Evolutionary conservation across 2,113 vertebrate genomes (phyloP).

Genomic region (Pipa parva): DNA sequence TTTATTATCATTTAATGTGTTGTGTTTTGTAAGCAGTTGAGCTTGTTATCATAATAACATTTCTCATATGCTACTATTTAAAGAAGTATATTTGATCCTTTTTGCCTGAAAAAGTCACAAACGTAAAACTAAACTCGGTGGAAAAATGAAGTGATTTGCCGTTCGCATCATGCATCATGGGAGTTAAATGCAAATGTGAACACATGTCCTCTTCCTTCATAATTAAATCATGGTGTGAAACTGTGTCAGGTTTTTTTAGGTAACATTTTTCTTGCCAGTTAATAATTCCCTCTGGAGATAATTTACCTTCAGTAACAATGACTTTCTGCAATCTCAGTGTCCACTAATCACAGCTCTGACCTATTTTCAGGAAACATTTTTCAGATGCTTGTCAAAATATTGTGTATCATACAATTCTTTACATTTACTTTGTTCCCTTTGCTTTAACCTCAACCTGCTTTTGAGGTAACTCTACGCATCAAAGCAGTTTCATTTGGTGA

Average conservation of each 20-base stretch:
- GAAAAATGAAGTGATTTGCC: not conserved
- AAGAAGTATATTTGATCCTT: too few relatives aligned
- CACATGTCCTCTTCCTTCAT: conserved; percentile 1
- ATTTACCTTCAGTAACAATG: conserved; percentile 27
- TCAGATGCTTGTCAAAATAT: conserved; percentile 11
- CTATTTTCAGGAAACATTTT: conserved; percentile 9
- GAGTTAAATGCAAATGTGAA: not conserved
- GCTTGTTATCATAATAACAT: too few relatives aligned
- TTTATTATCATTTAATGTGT: too few relatives aligned
- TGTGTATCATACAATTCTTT: not conserved
- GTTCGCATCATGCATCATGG: not conserved
- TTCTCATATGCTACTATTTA: too few relatives aligned
- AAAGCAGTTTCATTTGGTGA: too few relatives aligned
- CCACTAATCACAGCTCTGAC: conserved; percentile 23
- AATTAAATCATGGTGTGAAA: not conserved
- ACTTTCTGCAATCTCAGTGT: not conserved
- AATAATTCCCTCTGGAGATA: conserved; percentile 22
- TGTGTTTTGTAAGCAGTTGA: too few relatives aligned
- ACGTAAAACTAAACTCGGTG: too few relatives aligned
- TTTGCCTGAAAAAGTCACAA: too few relatives aligned
- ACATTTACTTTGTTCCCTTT: not conserved
- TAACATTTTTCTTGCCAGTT: conserved; percentile 13
- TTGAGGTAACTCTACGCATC: too few relatives aligned
- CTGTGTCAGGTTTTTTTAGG: conserved; percentile 3
- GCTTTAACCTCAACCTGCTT: conserved; percentile 1